Base-by-base conservation (phyloP, 2,888 invertebrate genomes). In the Iphiclides podalirius region DNA sequence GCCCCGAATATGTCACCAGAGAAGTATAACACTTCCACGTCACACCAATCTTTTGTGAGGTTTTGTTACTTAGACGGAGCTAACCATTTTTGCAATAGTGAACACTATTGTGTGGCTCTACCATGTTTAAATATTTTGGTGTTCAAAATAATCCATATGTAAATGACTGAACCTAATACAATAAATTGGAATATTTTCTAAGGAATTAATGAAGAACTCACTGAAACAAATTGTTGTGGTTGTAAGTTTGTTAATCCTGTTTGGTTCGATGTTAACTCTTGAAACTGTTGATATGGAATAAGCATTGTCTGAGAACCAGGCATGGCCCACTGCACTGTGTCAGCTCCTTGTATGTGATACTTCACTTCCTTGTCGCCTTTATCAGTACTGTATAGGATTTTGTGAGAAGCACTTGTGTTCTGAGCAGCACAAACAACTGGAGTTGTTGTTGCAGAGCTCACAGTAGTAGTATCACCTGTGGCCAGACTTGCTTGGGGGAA, bases 401-500 rank as follows among this genome's bases (percentile, higher is more conserved):
- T 88, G 50, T 88, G 88, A 15, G 79, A 81, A 3, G 86, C 69
- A 63, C 79, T 87, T 12, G 78, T 83, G 49, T 79, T 75, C 16
- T 77, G 87, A 45, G 87, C 87, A 6, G 88, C 87, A 70, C 88
- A 88, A 0, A 87, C 88, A 1, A 88, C 88, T 0, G 87, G 87
- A 0, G 85, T 79, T 7, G 82, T 60, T 0, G 79, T 85, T 0
- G 87, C 87, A 0, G 87, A 77, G 50, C 86, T 87, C 0, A 87
- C 86, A 13, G 88, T 88, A 1, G 87, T 87, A 1, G 80, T 78
- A 47, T 88, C 88, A 14, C 75, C 72, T 0, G 80, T 72, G 9
- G 78, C 64, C 26, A 85, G 66, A 54, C 75, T 84, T 0, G 82
- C 79, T 73, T 86, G 87, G 1, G 86, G 85, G 54, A 86, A 79